Base-by-base conservation (phyloP, 2,113 vertebrate genomes). In the Hippocampus barbouri region DNA sequence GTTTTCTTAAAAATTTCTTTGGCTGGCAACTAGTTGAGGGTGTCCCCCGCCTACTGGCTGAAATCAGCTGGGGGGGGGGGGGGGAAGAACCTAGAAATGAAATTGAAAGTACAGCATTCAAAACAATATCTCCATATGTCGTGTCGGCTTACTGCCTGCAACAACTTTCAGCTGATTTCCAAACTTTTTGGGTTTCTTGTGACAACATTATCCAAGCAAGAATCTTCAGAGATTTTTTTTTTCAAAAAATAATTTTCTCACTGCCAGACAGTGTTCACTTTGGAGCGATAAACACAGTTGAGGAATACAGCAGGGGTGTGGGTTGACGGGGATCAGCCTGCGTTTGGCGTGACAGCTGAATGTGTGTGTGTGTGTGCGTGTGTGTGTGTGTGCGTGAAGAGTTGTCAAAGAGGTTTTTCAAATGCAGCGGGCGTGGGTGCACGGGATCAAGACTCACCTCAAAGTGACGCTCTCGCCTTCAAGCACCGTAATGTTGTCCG, bases 401-500 rank as follows among this genome's bases (percentile, higher is more conserved):
- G 18, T 27, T 54, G 41, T 43, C 76, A 86, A 83, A 86, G 72
- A 81, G 79, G 72, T 78, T 86, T 78, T 74, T 67, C 61, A 30
- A 60, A 72, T 78, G 71, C 83, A 89, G 70, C 59, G 25, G 72
- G 80, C 85, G 83, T 83, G 89, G 83, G 80, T 90, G 89, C 59
- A 73, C 1, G 2, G 61, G 25, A 79, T 79, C 73, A 78, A 65
- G 68, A 78, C 76, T 88, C 83, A 92, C 92, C 91, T 92, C 86
- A 93, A 80, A 84, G 88, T 87, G 81, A 92, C 89, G 77, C 83
- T 92, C 40, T 92, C 87, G 71, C 92, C 92, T 83, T 93, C 92
- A 86, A 90, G 70, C 47, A 93, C 91, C 30, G 92, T 93, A 71
- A 93, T 92, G 86, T 93, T 93, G 83, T 93, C 92, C 66, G 91